Percentiles rank a stretch among this genome's conserved stretches.
Evolutionary conservation across 2,113 vertebrate genomes (phyloP).

Genomic region (Gymnobelideus leadbeateri): DNA sequence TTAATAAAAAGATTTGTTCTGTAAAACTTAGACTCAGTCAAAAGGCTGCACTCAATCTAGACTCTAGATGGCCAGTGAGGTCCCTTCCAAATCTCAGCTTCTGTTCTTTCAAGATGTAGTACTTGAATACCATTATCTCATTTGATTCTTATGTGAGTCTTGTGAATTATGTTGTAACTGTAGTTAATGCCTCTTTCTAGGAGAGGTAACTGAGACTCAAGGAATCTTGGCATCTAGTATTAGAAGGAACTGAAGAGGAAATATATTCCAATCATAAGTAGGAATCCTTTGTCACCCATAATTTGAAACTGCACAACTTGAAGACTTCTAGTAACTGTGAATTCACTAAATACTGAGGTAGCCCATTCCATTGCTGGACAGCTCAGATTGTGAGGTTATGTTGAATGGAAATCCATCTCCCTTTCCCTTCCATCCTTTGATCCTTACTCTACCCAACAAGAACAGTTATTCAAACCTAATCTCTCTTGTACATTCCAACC

Average conservation of each 20-base stretch:
- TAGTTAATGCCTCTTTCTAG: background rate
- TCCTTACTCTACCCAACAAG: background rate
- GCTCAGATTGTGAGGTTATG: background rate
- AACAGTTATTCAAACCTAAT: background rate
- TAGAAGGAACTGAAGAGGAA: background rate
- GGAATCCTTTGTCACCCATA: background rate
- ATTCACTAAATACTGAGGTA: background rate
- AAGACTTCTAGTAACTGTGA: background rate
- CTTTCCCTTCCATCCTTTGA: background rate
- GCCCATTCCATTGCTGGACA: background rate
- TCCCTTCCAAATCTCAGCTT: background rate
- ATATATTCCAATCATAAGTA: background rate
- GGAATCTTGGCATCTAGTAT: background rate
- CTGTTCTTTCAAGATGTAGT: background rate
- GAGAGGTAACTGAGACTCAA: background rate
- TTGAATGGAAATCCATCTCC: background rate
- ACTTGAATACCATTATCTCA: background rate
- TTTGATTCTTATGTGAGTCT: background rate
- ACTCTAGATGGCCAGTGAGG: background rate
- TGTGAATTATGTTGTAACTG: background rate
- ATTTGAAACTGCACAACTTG: background rate
- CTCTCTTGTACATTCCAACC: background rate
- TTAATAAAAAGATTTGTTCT: too few species aligned
- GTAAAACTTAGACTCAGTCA: too few species aligned
- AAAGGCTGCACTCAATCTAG: too few species aligned